A percentile compares a stretch with the other conserved stretches of the same genome.
Evolutionary conservation across 2,888 invertebrate species (phyloP).

Genomic region (Fissipunctia ypsillon): DNA sequence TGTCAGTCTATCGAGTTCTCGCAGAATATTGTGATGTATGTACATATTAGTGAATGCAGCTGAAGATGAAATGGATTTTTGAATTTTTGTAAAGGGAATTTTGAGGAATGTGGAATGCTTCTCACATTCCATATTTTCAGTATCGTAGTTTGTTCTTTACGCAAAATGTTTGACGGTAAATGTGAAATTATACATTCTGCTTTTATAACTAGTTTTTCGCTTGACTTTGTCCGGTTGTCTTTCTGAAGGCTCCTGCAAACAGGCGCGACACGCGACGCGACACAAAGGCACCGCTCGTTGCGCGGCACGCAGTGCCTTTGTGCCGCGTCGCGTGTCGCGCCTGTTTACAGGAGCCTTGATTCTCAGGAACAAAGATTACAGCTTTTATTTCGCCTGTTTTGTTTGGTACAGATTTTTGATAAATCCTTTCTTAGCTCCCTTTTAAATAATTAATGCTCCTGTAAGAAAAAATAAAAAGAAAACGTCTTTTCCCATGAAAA

Average conservation of each 20-base stretch:
- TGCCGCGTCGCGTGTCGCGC: no score
- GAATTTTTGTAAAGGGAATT: background rate
- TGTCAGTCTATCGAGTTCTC: constrained; percentile 24
- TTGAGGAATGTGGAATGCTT: background rate
- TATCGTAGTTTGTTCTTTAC: no score
- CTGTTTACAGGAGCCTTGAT: no score
- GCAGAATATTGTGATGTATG: background rate
- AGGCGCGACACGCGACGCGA: no score
- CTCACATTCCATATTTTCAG: background rate
- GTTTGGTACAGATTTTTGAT: background rate
- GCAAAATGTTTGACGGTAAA: background rate
- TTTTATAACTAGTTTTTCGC: background rate
- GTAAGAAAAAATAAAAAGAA: background rate
- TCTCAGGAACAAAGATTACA: background rate
- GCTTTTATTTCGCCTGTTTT: background rate
- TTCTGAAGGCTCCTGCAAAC: no score
- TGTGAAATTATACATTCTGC: background rate
- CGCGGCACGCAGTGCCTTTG: no score
- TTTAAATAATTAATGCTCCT: background rate
- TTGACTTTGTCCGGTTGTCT: background rate
- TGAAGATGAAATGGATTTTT: background rate
- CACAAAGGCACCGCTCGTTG: no score
- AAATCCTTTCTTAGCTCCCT: background rate
- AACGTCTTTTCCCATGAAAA: background rate
- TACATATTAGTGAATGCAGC: background rate